Evolutionary conservation across 2,888 invertebrate species (phyloP).

Genomic region (Coenonympha arcania): DNA sequence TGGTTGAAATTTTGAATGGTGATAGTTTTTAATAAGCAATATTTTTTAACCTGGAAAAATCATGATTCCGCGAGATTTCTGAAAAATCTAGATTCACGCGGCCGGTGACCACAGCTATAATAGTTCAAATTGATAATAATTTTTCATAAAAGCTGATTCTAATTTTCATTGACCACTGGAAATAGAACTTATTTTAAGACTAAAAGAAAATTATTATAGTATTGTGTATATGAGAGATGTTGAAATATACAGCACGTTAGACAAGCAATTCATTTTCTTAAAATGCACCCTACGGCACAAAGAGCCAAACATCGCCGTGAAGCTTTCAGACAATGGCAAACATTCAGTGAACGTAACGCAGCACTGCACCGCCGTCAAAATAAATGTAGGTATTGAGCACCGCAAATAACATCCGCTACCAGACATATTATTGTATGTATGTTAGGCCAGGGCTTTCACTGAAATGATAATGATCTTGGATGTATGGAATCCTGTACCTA

Average conservation of each 20-base stretch:
- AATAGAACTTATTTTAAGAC: too few relatives aligned
- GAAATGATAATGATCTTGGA: constrained; percentile 12
- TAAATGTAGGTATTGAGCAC: constrained; percentile 64
- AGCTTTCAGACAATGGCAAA: constrained; percentile 65
- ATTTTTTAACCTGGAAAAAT: too few relatives aligned
- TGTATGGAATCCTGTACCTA: not conserved
- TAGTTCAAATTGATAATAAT: too few relatives aligned
- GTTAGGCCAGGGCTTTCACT: constrained; percentile 24
- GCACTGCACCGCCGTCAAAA: constrained; percentile 45
- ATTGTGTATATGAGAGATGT: not conserved
- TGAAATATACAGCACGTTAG: not conserved
- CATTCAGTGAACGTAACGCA: constrained; percentile 48
- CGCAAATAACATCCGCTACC: constrained; percentile 45
- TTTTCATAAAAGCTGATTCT: too few relatives aligned
- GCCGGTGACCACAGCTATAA: too few relatives aligned
- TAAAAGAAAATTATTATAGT: too few relatives aligned
- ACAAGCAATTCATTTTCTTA: constrained; percentile 13
- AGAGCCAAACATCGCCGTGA: constrained; percentile 43
- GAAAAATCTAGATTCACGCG: too few relatives aligned
- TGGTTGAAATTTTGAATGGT: too few relatives aligned
- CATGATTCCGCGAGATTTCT: too few relatives aligned
- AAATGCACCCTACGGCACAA: constrained; percentile 17
- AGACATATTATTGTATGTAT: constrained; percentile 63
- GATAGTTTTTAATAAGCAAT: too few relatives aligned
- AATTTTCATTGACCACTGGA: too few relatives aligned